phyloP scores from a whole-genome alignment of 2,888 invertebrate species.

The Polydrusus cervinus region DNA sequence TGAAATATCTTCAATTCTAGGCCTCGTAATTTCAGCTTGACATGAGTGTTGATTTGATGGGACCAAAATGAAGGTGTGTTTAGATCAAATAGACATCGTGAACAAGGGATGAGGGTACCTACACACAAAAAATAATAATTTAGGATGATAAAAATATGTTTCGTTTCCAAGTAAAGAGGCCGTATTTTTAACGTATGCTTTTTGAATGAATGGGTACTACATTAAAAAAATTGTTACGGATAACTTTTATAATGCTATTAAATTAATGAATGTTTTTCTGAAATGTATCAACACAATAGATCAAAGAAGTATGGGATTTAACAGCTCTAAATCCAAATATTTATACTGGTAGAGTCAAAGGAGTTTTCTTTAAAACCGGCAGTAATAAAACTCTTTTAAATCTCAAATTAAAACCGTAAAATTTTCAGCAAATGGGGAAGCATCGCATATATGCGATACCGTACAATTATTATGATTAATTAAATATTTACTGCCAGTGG shows the following conservation, averaged over 20 bases:
- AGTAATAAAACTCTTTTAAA: conserved; percentile 35
- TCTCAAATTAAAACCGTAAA: neutral
- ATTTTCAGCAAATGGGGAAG: neutral
- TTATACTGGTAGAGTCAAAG: conserved; percentile 29
- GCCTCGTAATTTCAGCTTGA: conserved; percentile 11
- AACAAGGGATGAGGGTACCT: neutral
- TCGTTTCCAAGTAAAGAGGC: neutral
- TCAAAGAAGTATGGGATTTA: conserved; percentile 39
- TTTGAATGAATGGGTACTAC: neutral
- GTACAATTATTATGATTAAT: conserved; percentile 10
- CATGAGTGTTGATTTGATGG: conserved; percentile 23
- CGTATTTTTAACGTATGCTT: neutral
- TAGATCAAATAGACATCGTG: neutral
- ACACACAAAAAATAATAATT: neutral
- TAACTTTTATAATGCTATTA: no score
- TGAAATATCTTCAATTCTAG: conserved; percentile 21
- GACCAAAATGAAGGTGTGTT: conserved; percentile 9
- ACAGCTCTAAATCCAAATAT: conserved; percentile 39
- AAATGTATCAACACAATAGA: conserved; percentile 46
- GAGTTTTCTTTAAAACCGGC: conserved; percentile 18
- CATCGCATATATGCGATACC: neutral
- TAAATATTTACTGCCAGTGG: neutral
- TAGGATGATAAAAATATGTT: neutral
- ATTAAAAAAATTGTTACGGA: no score
- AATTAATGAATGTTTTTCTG: conserved; percentile 13